Evolutionary conservation across 2,113 vertebrate genomes (phyloP).

Genomic region (Scartelaos histophorus): DNA sequence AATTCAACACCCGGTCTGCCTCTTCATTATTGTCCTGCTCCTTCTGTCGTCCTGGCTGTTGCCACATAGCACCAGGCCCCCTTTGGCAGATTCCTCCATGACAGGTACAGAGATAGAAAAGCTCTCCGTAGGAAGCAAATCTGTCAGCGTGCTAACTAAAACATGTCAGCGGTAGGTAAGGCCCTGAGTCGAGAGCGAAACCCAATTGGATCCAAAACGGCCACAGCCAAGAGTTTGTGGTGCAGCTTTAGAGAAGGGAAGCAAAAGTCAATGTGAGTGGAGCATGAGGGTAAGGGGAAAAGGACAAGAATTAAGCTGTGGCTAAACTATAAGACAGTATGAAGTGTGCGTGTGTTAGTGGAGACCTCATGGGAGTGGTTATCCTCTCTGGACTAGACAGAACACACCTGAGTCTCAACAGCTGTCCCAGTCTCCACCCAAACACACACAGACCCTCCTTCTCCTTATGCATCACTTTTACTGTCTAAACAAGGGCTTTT

Average conservation of each 20-base stretch:
- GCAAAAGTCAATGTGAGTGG: constrained; percentile 22
- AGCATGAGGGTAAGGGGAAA: neutral
- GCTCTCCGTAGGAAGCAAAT: constrained; percentile 64
- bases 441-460: constrained; percentile 16
- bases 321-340: constrained; percentile 36
- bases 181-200: constrained; percentile 41
- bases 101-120: constrained; percentile 65
- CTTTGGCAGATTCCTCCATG: constrained; percentile 62
- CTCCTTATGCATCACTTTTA: constrained; percentile 13
- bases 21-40: constrained; percentile 61
- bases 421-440: constrained; percentile 56
- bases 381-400: constrained; percentile 63
- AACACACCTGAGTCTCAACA: constrained; percentile 75
- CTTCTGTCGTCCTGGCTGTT: constrained; percentile 44
- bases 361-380: constrained; percentile 47
- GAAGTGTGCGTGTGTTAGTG: constrained; percentile 37
- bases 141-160: constrained; percentile 69
- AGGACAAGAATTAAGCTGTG: constrained; percentile 34
- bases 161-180: constrained; percentile 61
- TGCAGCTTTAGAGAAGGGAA: constrained; percentile 25
- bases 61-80: constrained; percentile 51
- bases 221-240: constrained; percentile 40
- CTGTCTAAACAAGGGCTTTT: neutral
- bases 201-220: constrained; percentile 41
- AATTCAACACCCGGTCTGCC: constrained; percentile 44